Evolutionary conservation across 2,113 vertebrate genomes (phyloP).

Genomic region (Laticauda laticaudata): DNA sequence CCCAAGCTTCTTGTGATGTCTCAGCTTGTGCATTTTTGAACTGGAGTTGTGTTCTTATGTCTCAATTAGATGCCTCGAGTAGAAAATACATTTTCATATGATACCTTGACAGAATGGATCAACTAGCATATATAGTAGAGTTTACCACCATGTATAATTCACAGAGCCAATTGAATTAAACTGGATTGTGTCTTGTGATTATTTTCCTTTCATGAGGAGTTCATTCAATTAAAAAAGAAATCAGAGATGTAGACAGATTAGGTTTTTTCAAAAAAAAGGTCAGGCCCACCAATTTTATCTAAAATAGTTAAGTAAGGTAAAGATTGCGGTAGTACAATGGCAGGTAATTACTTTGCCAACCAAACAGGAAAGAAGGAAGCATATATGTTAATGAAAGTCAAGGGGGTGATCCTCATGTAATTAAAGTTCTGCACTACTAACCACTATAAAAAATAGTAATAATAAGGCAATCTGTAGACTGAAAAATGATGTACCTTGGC

Average conservation of each 20-base stretch:
- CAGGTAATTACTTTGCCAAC: slow-evolving; percentile 56
- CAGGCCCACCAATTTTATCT: slow-evolving; percentile 49
- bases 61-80: slow-evolving; percentile 12
- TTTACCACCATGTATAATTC: slow-evolving; percentile 46
- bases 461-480: not conserved
- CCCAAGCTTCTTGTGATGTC: not conserved
- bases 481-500: not conserved
- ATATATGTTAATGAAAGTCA: slow-evolving; percentile 53
- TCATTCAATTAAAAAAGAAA: slow-evolving; percentile 57
- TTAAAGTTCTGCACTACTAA: slow-evolving; percentile 44
- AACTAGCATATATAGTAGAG: slow-evolving; percentile 3
- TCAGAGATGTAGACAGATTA: slow-evolving; percentile 30
- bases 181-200: slow-evolving; percentile 50
- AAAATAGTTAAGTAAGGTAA: slow-evolving; percentile 37
- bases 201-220: slow-evolving; percentile 42
- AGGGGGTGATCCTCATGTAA: slow-evolving; percentile 33
- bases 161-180: slow-evolving; percentile 55
- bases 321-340: slow-evolving; percentile 40
- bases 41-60: slow-evolving; percentile 29
- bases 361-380: slow-evolving; percentile 53
- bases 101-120: slow-evolving; percentile 43
- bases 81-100: slow-evolving; percentile 8
- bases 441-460: not conserved
- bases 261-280: slow-evolving; percentile 29
- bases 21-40: not conserved